Evolutionary conservation across 2,888 invertebrate genomes (phyloP), one percentile per base, ranked within the genome.

Genomic region (Mylabris sibirica): DNA sequence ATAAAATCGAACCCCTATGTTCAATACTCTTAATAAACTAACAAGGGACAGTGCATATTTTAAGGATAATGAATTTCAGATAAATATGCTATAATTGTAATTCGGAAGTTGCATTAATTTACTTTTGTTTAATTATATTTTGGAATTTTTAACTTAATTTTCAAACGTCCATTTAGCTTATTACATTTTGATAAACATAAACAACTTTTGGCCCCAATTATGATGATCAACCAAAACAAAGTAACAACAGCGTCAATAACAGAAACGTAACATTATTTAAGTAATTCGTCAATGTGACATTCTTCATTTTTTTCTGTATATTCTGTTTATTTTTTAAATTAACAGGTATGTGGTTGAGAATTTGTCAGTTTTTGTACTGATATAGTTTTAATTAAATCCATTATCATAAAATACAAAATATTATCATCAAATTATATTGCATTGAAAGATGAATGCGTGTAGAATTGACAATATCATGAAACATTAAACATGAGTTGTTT

Each of bases 141-240:
- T n/a, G 4, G n/a, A 17, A 44, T 44, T 44, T 44, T 44, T 17
- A 44, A 44, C n/a, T 44, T 44, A 44, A 44, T 44, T 44, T 44
- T 17, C 1, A 44, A 17, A 30, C 4, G 6, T 44, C n/a, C 44
- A 8, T 44, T 44, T n/a, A 0, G n/a, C n/a, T 44, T 44, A 17
- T 44, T 44, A 44, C 6, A 17, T 44, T n/a, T 60, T 35, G 24
- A 44, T 41, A 62, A 62, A 65, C 59, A 68, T 68, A 68, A 68
- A 65, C 68, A 68, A n/a, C 24, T 35, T 53, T 24, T 61, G 65
- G 65, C 68, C 65, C 68, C 65, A 68, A 44, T 44, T 17, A 44
- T 44, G 44, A 44, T 44, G 44, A 44, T n/a, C 44, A 44, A 44
- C 44, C n/a, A 44, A 44, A 44, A 44, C 44, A 44, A 6, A 44